Evolutionary conservation across 2,888 invertebrate genomes (phyloP).

Genomic region (Adelphocoris suturalis): DNA sequence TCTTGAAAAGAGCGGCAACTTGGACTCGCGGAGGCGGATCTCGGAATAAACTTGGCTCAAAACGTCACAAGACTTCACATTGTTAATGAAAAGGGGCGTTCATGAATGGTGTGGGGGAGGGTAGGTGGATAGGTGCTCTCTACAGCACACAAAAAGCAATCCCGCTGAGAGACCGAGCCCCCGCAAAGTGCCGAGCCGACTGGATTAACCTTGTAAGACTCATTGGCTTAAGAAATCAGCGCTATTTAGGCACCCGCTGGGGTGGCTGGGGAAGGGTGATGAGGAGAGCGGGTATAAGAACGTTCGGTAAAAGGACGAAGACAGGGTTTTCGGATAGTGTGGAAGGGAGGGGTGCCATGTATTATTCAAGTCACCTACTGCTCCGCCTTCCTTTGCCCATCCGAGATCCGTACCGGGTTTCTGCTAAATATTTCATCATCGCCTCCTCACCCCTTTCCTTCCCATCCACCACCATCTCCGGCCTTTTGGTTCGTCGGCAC

Average conservation of each 20-base stretch:
- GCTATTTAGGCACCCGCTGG: slow-evolving; percentile 36
- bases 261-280: background rate
- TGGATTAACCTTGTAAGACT: slow-evolving; percentile 64
- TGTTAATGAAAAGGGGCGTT: slow-evolving; percentile 40
- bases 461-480: background rate
- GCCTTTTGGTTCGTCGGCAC: slow-evolving; percentile 21
- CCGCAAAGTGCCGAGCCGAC: slow-evolving; percentile 22
- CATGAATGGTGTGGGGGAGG: background rate
- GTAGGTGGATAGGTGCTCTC: background rate
- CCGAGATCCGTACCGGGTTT: slow-evolving; percentile 36
- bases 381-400: background rate
- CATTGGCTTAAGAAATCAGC: slow-evolving; percentile 63
- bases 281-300: slow-evolving; percentile 21
- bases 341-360: slow-evolving; percentile 34
- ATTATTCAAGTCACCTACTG: slow-evolving; percentile 59
- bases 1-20: too few species aligned
- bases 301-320: slow-evolving; percentile 21
- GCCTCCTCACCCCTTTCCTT: too few species aligned
- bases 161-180: slow-evolving; percentile 23
- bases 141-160: slow-evolving; percentile 37
- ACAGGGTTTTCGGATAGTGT: background rate
- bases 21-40: background rate
- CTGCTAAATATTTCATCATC: slow-evolving; percentile 63
- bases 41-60: slow-evolving; percentile 43
- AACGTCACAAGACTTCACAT: slow-evolving; percentile 54